Evolutionary conservation across 2,888 invertebrate species (phyloP).

Genomic region (Dendrolimus houi): DNA sequence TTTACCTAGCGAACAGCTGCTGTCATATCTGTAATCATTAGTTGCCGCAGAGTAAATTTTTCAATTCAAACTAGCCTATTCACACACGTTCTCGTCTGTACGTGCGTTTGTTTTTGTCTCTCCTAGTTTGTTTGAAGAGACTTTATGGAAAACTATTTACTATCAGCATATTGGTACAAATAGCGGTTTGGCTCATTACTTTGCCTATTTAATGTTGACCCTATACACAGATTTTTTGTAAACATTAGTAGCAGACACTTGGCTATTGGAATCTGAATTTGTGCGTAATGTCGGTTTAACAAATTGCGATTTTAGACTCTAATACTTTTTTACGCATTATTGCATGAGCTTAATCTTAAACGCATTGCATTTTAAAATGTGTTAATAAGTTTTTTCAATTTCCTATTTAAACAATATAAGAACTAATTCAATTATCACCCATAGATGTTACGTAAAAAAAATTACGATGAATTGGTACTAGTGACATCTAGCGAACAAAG

Average conservation of each 20-base stretch:
- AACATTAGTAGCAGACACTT: constrained; percentile 22
- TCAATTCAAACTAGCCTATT: constrained; percentile 26
- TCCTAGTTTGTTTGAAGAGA: constrained; percentile 43
- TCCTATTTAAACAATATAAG: no score
- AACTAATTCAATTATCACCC: no score
- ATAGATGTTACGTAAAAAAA: no score
- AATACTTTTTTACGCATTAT: not conserved
- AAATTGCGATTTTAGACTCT: not conserved
- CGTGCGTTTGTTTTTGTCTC: constrained; percentile 28
- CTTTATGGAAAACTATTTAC: constrained; percentile 44
- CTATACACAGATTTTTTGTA: constrained; percentile 25
- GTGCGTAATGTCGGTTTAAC: constrained; percentile 9
- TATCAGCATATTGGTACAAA: constrained; percentile 25
- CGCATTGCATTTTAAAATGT: no score
- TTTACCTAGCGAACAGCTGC: constrained; percentile 20
- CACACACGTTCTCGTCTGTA: constrained; percentile 13
- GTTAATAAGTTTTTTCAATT: no score
- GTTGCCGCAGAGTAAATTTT: constrained; percentile 30
- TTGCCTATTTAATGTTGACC: constrained; percentile 44
- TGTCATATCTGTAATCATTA: constrained; percentile 19
- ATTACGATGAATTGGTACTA: no score
- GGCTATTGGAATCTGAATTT: constrained; percentile 14
- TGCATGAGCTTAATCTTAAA: no score
- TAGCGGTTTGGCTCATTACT: constrained; percentile 59
- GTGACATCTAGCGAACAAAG: no score